phyloP scores from a whole-genome alignment of 1,140 invertebrate genomes.

The Leptinotarsa texana region DNA sequence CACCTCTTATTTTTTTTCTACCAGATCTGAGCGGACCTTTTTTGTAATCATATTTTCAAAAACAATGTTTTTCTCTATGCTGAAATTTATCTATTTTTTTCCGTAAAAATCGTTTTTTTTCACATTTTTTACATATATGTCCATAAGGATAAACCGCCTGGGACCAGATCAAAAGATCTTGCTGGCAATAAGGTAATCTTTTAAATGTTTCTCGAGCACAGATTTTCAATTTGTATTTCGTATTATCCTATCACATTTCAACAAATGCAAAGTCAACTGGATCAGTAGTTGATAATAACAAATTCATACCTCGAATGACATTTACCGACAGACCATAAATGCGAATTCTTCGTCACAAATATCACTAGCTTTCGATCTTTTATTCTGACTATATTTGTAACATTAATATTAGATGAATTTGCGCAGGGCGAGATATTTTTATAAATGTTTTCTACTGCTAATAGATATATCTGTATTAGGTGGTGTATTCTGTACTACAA shows the following conservation, averaged over 20 bases:
- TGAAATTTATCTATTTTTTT: no score
- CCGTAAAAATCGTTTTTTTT: no score
- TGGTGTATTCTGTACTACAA: not conserved
- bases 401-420: not conserved
- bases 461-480: not conserved
- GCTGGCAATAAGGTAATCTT: no score
- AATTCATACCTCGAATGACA: not conserved
- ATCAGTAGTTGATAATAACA: not conserved
- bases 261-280: not conserved
- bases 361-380: not conserved
- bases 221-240: not conserved
- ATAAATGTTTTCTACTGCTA: conserved; percentile 1
- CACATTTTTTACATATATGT: no score
- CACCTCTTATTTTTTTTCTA: no score
- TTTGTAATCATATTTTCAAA: no score
- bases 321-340: not conserved
- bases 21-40: no score
- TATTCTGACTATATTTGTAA: not conserved
- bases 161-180: no score
- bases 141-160: no score
- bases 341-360: not conserved
- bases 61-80: no score
- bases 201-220: no score
- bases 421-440: not conserved
- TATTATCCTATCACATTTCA: not conserved